phyloP scores from a whole-genome alignment of 2,113 vertebrate species.

The Saccopteryx leptura region DNA sequence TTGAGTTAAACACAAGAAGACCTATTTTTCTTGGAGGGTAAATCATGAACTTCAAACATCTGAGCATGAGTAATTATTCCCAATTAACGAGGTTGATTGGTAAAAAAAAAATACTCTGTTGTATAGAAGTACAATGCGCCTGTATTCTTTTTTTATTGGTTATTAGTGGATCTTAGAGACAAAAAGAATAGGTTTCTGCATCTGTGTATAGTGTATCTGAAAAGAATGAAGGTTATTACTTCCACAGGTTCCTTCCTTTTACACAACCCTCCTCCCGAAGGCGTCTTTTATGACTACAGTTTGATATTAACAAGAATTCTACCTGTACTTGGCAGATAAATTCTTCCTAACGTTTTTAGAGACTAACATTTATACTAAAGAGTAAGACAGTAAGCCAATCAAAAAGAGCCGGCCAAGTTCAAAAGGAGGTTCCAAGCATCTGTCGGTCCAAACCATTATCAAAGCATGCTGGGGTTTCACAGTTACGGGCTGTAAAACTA shows the following conservation, averaged over 20 bases:
- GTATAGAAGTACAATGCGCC: background rate
- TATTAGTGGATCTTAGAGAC: background rate
- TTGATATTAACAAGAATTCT: background rate
- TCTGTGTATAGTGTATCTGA: background rate
- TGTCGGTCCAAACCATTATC: constrained; percentile 17
- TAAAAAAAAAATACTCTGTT: constrained; percentile 10
- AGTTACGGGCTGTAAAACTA: background rate
- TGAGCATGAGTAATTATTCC: background rate
- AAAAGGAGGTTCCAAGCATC: constrained; percentile 13
- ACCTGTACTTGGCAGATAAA: background rate
- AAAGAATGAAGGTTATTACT: constrained; percentile 18
- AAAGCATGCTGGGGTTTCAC: background rate
- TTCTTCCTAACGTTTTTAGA: background rate
- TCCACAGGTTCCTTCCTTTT: constrained; percentile 2
- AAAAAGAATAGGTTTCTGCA: constrained; percentile 42
- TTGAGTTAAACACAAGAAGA: constrained; percentile 4
- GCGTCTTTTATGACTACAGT: background rate
- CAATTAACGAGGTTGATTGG: background rate
- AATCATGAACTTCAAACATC: constrained; percentile 31
- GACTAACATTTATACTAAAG: background rate
- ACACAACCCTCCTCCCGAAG: background rate
- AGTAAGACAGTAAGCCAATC: background rate
- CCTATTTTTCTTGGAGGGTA: background rate
- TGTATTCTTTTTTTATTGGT: background rate
- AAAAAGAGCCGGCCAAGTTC: background rate